Evolutionary conservation across 2,797 vertebrate species (phyloP), one percentile per base, ranked within the genome.

Genomic region (Enteromius treurensis): DNA sequence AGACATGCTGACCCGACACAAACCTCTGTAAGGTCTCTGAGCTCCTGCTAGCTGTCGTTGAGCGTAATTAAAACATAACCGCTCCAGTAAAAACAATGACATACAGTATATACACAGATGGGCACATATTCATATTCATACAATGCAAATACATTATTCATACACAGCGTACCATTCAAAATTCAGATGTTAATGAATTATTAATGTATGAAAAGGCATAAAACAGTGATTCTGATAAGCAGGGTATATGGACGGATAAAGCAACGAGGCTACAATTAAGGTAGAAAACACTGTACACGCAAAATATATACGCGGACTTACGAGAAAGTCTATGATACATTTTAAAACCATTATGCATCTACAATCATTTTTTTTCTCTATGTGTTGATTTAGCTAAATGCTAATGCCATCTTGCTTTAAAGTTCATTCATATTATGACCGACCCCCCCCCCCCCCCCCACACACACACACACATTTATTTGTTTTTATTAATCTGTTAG

Each of bases 1-100:
- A 49, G 29, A 79, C 32, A 53, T 83, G 81, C 86, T 87, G 84
- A 87, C 78, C 83, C 42, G 17, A 84, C 71, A 79, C 49, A 75
- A 79, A 79, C 42, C 78, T 81, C 85, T 75, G 49, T 21, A 32
- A 78, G 65, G 42, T 70, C 62, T 42, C 53, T 42, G 70, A 82
- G 76, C 29, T 64, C 34, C 19, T 68, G 45, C 80, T 51, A 55
- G n/a, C 49, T 8, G 32, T 58, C 23, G 11, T 40, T 68, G 47
- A 73, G 73, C 67, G 40, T 51, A 47, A 67, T 81, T 84, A 79
- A 53, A 68, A 73, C 79, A 64, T 64, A 70, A 58, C 5, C 3
- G 42, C 17, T 65, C 14, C 37, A 40, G 47, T 55, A 71, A 42
- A 75, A 73, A 75, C 79, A 64, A 60, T 74, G 74, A 86, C 15